Percentiles rank a stretch among this genome's conserved stretches.
Conservation (phyloP, 2,888 invertebrate genomes). For the Lepidocyrtoides sp. region DNA sequence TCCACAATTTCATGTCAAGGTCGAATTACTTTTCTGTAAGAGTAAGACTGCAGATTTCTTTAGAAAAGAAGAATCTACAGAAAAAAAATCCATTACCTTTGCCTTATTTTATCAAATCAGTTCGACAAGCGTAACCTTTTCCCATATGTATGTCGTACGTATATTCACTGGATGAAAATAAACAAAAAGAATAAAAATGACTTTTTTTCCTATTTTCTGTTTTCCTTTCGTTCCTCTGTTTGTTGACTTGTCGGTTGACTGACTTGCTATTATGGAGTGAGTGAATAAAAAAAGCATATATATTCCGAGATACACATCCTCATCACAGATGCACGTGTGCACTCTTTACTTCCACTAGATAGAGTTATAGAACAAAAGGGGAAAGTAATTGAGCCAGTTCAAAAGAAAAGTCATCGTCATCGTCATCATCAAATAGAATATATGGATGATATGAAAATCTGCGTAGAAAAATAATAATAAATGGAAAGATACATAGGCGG, state of each 20-base stretch:
- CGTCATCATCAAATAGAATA: too few species aligned
- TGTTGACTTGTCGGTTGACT: neutral
- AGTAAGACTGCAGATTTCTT: neutral
- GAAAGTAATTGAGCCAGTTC: slow-evolving; percentile 7
- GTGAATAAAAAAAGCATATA: neutral
- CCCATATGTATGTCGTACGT: neutral
- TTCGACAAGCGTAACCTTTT: slow-evolving; percentile 18
- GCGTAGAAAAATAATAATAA: too few species aligned
- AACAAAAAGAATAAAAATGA: neutral
- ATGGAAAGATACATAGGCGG: too few species aligned
- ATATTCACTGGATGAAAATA: neutral
- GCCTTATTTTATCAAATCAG: slow-evolving; percentile 36
- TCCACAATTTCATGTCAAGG: neutral
- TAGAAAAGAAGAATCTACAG: neutral
- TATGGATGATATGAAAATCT: too few species aligned
- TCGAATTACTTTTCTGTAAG: neutral
- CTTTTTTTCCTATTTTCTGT: neutral
- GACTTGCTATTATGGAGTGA: neutral
- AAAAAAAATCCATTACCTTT: neutral
- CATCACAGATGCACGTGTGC: too few species aligned
- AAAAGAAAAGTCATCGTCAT: slow-evolving; percentile 3
- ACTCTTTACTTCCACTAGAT: too few species aligned
- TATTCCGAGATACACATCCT: too few species aligned
- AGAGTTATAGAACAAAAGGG: neutral
- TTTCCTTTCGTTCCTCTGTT: neutral